A percentile compares a stretch with the other conserved stretches of the same genome.
Evolutionary conservation across 2,888 invertebrate genomes (phyloP).

Genomic region (Leptinotarsa juncta): DNA sequence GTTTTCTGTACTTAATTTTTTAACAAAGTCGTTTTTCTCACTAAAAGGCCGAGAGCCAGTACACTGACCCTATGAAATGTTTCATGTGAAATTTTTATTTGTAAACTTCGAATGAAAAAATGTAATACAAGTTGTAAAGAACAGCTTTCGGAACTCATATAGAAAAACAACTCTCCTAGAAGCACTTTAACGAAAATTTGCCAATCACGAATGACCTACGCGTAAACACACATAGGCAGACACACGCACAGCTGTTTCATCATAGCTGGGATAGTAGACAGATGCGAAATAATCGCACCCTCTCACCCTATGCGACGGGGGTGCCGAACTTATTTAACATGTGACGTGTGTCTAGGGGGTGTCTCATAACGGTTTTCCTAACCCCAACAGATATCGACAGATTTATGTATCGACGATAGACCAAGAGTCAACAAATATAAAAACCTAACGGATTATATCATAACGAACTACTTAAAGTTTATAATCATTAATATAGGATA

Average conservation of each 20-base stretch:
- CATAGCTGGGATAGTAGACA: conserved; percentile 39
- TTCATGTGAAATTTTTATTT: too few species aligned
- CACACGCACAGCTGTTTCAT: conserved; percentile 41
- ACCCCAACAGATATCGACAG: conserved; percentile 28
- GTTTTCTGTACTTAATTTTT: too few species aligned
- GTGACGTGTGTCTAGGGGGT: conserved; percentile 37
- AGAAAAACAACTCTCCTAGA: background rate
- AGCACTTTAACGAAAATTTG: background rate
- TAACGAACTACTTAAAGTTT: too few species aligned
- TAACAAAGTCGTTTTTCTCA: too few species aligned
- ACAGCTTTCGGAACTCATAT: background rate
- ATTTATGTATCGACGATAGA: background rate
- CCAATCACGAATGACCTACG: conserved; percentile 6
- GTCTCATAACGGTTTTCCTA: conserved; percentile 46
- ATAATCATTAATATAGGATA: too few species aligned
- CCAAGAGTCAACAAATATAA: background rate
- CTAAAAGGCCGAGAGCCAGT: too few species aligned
- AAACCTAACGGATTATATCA: background rate
- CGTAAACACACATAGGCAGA: conserved; percentile 5
- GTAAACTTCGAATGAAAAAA: too few species aligned
- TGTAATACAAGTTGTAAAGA: too few species aligned
- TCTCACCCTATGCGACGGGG: conserved; percentile 38
- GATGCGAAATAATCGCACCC: conserved; percentile 47
- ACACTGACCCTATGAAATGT: too few species aligned
- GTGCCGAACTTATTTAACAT: conserved; percentile 40